Percentiles rank a stretch among this genome's conserved stretches.
Conservation (phyloP, 1,140 invertebrate genomes). For the Scaptomyza pallida region DNA sequence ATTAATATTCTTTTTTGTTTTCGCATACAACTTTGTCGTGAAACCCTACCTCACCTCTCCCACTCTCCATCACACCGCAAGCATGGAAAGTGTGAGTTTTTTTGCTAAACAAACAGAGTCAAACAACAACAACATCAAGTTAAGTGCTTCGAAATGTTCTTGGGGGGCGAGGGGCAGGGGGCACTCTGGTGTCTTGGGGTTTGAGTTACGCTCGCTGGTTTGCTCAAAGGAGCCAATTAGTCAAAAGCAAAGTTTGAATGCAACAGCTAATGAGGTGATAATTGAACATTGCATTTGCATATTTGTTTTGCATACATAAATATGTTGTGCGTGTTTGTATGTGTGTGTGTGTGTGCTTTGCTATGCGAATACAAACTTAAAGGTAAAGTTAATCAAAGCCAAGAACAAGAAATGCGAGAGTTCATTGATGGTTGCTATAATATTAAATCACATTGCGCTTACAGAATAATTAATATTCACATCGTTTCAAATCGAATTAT, state of each 20-base stretch:
- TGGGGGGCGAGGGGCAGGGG: too few relatives aligned
- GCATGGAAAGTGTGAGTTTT: not conserved
- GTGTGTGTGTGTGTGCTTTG: too few relatives aligned
- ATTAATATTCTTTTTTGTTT: conserved; percentile 69
- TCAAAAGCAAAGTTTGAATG: conserved; percentile 38
- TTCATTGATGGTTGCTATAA: too few relatives aligned
- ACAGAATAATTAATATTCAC: too few relatives aligned
- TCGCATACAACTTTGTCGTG: conserved; percentile 12
- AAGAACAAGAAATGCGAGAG: too few relatives aligned
- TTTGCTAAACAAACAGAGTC: conserved; percentile 14
- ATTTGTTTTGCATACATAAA: conserved; percentile 10
- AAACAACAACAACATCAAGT: conserved; percentile 12
- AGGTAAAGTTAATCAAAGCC: too few relatives aligned
- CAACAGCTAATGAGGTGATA: conserved; percentile 45
- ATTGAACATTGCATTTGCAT: conserved; percentile 47
- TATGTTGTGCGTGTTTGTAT: not conserved
- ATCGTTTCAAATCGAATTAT: too few relatives aligned
- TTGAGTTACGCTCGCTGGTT: not conserved
- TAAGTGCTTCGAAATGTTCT: conserved; percentile 4
- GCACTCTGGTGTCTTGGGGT: conserved; percentile 5
- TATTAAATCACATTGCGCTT: too few relatives aligned
- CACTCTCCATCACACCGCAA: not conserved
- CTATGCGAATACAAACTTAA: not conserved
- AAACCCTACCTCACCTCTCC: not conserved
- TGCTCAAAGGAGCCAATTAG: conserved; percentile 34